A percentile compares a stretch with the other conserved stretches of the same genome.
These are phyloP conservation scores for Rallus limicola DNA, from an alignment of 2,113 vertebrate genomes.

Conservation along the genomic window DNA sequence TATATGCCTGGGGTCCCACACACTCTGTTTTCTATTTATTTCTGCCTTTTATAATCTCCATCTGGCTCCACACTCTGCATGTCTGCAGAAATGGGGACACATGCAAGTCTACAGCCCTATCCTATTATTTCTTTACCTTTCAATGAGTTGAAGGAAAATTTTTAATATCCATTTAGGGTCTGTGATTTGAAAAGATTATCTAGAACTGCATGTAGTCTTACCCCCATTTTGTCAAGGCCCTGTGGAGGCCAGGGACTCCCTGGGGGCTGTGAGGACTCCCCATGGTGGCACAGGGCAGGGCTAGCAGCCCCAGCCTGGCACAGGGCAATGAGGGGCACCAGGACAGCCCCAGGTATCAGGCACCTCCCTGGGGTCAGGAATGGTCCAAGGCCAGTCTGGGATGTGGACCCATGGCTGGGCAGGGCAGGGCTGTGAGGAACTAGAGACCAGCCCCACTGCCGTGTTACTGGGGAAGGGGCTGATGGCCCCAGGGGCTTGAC, in stretches of 20 bases:
- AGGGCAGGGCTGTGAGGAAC: no score
- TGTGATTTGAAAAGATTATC: not conserved
- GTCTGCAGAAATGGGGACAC: not conserved
- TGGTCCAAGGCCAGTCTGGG: no score
- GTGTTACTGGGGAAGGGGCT: not conserved
- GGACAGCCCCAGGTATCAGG: fast-evolving
- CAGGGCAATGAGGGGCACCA: fast-evolving
- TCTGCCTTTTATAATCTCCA: not conserved
- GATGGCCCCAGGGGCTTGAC: not conserved
- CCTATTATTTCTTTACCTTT: not conserved
- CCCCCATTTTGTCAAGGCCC: not conserved
- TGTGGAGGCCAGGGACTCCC: not conserved
- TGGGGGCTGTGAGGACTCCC: not conserved
- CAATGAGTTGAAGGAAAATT: not conserved
- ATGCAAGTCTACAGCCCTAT: not conserved
- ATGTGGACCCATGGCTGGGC: not conserved
- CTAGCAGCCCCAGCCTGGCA: fast-evolving
- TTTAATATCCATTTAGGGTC: not conserved
- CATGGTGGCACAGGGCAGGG: not conserved
- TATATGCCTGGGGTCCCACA: not conserved
- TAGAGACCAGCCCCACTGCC: no score
- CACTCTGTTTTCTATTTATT: not conserved
- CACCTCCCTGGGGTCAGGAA: no score
- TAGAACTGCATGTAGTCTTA: not conserved
- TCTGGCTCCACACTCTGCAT: not conserved